Evolutionary conservation across 1,140 invertebrate species (phyloP), one percentile per base, ranked within the genome.

Genomic region (Fopius arisanus): DNA sequence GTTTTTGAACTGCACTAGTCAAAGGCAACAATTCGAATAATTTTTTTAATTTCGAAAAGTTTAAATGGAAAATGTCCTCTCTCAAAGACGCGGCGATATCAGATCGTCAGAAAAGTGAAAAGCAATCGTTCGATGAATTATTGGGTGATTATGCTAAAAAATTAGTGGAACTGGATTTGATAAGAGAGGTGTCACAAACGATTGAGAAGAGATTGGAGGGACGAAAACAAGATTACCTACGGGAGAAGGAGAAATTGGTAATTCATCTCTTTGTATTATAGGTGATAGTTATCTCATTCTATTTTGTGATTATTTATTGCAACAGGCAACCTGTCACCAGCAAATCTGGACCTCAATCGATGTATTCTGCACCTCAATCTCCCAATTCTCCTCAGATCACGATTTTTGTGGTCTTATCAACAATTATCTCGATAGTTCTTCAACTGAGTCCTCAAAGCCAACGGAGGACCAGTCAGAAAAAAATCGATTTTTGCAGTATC

Each of bases 161-260:
- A 72, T 26, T 10, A 59, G 79, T 28, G 74, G 81, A 70, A 26
- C 78, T 1, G 63, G 76, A 48, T 10, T 82, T 10, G 21, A 71
- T 3, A 72, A 78, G 69, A 51, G 73, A 28, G 19, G 76, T 23
- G 40, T 73, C 10, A 26, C 5, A 16, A 33, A 59, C 28, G 77
- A 71, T 33, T 23, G 41, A 48, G 33, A 41, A 33, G 68, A 33
- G 21, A 63, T 81, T 63, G 6, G 66, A 26, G 16, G 74, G 19
- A 77, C 54, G 9, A 23, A 76, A 59, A 9, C 48, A 67, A 23
- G 26, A 75, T 48, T 67, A 80, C 5, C 67, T 72, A 66, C 31
- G 71, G 59, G 74, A 78, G 68, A 72, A 63, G 43, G 29, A 26
- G 59, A 70, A 79, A 51, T 69, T 83, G 75, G 82, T 82, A 78